These are phyloP conservation scores for Maccullochella peelii DNA, from an alignment of 2,113 vertebrate genomes.

Conservation along the genomic window DNA sequence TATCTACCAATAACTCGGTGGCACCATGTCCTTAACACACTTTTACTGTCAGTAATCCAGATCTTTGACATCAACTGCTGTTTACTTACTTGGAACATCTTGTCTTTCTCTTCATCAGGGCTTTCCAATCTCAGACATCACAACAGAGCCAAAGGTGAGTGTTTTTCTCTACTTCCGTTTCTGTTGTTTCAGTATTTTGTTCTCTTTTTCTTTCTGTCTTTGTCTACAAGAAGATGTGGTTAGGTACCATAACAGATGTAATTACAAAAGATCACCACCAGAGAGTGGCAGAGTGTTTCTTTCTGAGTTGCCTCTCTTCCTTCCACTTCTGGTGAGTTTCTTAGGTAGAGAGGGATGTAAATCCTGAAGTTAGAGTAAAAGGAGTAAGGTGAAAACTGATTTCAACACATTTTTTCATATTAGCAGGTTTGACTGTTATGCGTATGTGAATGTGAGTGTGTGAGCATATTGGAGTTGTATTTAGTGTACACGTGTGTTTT, in stretches of 20 bases:
- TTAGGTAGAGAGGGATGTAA: rapidly evolving
- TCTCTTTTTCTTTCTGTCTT: background rate
- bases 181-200: background rate
- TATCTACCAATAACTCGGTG: background rate
- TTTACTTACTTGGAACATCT: constrained; percentile 35
- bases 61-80: background rate
- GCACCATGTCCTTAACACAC: background rate
- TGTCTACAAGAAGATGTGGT: background rate
- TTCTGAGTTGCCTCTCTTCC: background rate
- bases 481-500: background rate
- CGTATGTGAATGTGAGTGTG: background rate
- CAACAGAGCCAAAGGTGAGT: constrained; percentile 63
- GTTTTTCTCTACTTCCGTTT: background rate
- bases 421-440: background rate
- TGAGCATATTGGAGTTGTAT: background rate
- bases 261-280: constrained; percentile 11
- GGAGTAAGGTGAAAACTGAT: rapidly evolving
- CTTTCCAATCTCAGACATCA: constrained; percentile 33
- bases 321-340: background rate
- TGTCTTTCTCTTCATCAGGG: constrained; percentile 51
- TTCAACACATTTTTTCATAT: background rate
- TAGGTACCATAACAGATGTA: background rate
- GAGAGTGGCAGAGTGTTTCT: constrained; percentile 48
- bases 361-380: background rate
- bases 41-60: background rate